These are phyloP conservation scores for Aptenodytes patagonicus DNA, from an alignment of 2,113 vertebrate genomes.

Conservation along the genomic window DNA sequence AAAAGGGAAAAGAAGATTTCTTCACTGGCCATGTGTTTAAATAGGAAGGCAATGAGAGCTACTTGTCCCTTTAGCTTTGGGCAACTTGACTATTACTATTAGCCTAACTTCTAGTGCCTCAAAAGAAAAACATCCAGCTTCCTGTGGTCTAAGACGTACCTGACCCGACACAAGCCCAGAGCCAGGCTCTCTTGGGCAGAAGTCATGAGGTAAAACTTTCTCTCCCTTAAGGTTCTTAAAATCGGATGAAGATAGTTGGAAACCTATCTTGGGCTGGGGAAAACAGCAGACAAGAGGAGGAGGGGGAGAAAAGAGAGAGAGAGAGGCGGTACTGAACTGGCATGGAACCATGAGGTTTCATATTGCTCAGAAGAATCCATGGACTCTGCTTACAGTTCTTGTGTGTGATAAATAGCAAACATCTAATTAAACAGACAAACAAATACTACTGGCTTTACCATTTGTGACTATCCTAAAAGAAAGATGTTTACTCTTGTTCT, in stretches of 20 bases:
- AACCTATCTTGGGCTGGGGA: neutral
- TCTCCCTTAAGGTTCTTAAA: neutral
- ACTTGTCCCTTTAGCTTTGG: constrained; percentile 27
- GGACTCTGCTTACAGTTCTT: constrained; percentile 39
- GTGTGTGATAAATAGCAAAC: constrained; percentile 18
- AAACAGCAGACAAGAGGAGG: neutral
- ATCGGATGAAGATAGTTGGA: neutral
- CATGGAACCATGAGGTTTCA: neutral
- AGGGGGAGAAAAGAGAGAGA: neutral
- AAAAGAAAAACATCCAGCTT: neutral
- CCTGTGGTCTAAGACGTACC: neutral
- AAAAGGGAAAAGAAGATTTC: neutral
- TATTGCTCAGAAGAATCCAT: constrained; percentile 24
- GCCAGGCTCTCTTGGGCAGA: neutral
- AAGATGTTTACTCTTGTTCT: constrained; percentile 14
- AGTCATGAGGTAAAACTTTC: neutral
- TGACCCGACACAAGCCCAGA: neutral
- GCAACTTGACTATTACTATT: constrained; percentile 17
- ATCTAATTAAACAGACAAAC: neutral
- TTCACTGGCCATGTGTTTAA: neutral
- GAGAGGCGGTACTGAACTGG: neutral
- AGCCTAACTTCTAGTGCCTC: constrained; percentile 34
- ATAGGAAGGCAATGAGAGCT: neutral
- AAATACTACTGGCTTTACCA: constrained; percentile 16
- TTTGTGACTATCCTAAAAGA: constrained; percentile 28